Evolutionary conservation across 2,113 vertebrate species (phyloP).

Genomic region (Hemichromis elongatus): DNA sequence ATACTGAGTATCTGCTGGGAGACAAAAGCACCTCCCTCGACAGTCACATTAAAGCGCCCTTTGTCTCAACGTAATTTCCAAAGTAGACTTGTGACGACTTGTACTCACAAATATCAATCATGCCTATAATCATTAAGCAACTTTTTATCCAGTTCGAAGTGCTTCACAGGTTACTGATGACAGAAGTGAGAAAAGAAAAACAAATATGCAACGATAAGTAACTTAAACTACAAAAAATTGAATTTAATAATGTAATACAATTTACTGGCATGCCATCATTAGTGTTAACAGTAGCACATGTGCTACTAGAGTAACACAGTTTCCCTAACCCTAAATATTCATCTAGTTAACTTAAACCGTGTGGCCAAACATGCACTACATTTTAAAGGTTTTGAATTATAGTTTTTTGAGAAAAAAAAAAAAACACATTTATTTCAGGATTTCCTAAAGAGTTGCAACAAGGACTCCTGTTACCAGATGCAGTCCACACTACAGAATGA

Average conservation of each 20-base stretch:
- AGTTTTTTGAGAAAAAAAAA: neutral
- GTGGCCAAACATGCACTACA: neutral
- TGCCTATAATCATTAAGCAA: accelerated
- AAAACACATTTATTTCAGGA: neutral
- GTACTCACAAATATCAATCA: neutral
- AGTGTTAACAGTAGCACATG: neutral
- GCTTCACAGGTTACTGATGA: neutral
- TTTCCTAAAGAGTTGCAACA: neutral
- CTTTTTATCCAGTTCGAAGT: neutral
- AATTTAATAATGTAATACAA: neutral
- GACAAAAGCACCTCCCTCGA: neutral
- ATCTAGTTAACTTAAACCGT: neutral
- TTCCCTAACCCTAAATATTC: neutral
- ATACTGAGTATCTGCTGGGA: neutral
- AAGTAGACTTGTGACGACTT: neutral
- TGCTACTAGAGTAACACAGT: neutral
- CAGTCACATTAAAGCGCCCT: neutral
- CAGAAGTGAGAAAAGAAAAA: neutral
- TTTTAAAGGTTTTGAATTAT: neutral
- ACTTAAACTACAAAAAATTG: accelerated
- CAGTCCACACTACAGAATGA: neutral
- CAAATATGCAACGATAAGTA: neutral
- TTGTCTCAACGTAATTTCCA: neutral
- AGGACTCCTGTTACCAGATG: neutral
- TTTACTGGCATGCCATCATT: neutral